Percentiles rank a stretch among this genome's conserved stretches.
Conservation (phyloP, 2,797 vertebrate species). For the Urocyon cinereoargenteus region DNA sequence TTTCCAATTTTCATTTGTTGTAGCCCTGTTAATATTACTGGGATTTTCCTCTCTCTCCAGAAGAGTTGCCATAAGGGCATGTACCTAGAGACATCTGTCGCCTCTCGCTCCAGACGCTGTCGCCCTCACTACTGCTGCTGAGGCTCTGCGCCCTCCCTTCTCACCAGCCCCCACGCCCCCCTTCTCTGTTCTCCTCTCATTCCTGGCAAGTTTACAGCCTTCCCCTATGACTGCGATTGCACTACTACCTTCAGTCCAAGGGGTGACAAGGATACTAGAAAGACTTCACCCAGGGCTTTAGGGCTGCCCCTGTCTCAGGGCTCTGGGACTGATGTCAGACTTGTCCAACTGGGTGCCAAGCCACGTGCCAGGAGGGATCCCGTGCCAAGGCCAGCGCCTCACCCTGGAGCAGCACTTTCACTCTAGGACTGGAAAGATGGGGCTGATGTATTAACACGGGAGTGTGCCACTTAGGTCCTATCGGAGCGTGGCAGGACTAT, state of each 20-base stretch:
- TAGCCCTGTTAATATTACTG: constrained; percentile 77
- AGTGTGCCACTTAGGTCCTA: background rate
- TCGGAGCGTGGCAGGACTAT: background rate
- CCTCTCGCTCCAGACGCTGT: background rate
- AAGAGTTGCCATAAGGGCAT: constrained; percentile 74
- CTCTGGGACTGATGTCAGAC: background rate
- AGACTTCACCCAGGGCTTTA: background rate
- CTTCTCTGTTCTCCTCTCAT: background rate
- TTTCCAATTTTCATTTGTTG: constrained; percentile 81
- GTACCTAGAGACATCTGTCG: constrained; percentile 81
- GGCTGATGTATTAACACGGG: background rate
- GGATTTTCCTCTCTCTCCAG: constrained; percentile 53
- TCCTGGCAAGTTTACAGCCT: background rate
- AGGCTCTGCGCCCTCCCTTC: background rate
- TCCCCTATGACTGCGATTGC: rapidly evolving
- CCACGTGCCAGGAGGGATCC: background rate
- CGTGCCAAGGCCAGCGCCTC: background rate
- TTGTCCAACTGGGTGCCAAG: background rate
- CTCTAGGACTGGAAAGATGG: background rate
- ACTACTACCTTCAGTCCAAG: background rate
- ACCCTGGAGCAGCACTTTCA: background rate
- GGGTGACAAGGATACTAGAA: background rate
- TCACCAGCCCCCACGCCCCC: rapidly evolving
- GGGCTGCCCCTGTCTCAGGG: background rate
- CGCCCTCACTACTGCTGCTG: background rate